Percentiles rank a stretch among this genome's conserved stretches.
These are phyloP conservation scores for Parascotia fuliginaria DNA, from an alignment of 2,888 invertebrate species.

Conservation along the genomic window DNA sequence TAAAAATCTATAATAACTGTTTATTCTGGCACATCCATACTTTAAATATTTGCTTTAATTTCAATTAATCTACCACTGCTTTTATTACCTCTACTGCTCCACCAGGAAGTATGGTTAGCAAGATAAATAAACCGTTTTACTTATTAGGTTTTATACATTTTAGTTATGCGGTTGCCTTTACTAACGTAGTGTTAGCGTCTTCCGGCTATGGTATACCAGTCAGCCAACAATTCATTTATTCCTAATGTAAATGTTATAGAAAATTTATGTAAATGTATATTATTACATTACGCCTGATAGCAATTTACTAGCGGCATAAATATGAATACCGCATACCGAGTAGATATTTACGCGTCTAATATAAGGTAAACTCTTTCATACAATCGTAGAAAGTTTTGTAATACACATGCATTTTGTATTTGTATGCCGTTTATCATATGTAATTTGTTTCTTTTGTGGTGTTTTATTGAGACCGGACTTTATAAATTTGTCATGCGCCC, in stretches of 20 bases:
- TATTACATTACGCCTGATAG: constrained; percentile 79
- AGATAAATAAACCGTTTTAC: constrained; percentile 35
- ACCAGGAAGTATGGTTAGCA: constrained; percentile 33
- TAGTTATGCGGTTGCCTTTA: constrained; percentile 21
- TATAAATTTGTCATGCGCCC: constrained; percentile 35
- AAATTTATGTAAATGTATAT: constrained; percentile 81
- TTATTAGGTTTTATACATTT: constrained; percentile 27
- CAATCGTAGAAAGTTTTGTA: constrained; percentile 52
- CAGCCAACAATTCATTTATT: constrained; percentile 73
- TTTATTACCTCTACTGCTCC: constrained; percentile 26
- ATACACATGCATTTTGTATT: constrained; percentile 37
- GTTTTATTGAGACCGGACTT: constrained; percentile 43
- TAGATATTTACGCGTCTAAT: constrained; percentile 55
- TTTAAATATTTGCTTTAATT: constrained; percentile 23
- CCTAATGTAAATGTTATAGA: constrained; percentile 82
- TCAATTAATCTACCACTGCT: constrained; percentile 26
- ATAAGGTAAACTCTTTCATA: constrained; percentile 52
- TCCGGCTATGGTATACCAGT: constrained; percentile 47
- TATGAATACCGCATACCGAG: constrained; percentile 69
- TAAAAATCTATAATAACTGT: background rate
- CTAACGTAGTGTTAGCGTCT: constrained; percentile 29
- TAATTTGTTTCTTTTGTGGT: constrained; percentile 43
- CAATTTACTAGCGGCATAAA: constrained; percentile 75
- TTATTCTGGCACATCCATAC: constrained; percentile 17
- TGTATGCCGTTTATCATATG: constrained; percentile 33